phyloP scores from a whole-genome alignment of 2,113 vertebrate genomes.

The Nesoenas mayeri region DNA sequence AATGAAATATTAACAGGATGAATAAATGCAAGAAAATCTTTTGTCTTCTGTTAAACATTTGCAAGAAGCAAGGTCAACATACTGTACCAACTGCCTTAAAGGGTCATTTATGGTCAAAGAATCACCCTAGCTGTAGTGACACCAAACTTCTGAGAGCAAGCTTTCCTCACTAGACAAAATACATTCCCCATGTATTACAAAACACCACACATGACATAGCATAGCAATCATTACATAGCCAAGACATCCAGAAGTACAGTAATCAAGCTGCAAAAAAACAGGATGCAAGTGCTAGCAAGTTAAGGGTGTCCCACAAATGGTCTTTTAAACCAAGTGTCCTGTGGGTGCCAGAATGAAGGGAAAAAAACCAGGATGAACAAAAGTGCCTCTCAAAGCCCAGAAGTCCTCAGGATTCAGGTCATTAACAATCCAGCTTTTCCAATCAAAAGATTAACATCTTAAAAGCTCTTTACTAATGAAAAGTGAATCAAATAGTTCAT shows the following conservation, averaged over 20 bases:
- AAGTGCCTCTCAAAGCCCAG: not conserved
- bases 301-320: not conserved
- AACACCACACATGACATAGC: not conserved
- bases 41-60: not conserved
- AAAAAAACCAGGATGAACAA: not conserved
- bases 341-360: not conserved
- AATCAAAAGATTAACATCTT: slow-evolving; percentile 46
- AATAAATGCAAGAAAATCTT: not conserved
- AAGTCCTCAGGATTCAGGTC: slow-evolving; percentile 19
- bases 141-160: not conserved
- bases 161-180: not conserved
- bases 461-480: slow-evolving; percentile 13
- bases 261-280: not conserved
- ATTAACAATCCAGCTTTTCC: slow-evolving; percentile 29
- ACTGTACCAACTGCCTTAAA: not conserved
- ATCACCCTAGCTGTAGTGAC: not conserved
- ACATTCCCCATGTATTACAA: not conserved
- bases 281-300: not conserved
- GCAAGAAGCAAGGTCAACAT: not conserved
- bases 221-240: not conserved
- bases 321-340: not conserved
- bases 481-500: not conserved
- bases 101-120: not conserved
- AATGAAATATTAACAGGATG: not conserved
- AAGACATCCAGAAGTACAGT: not conserved